phyloP scores from a whole-genome alignment of 2,888 invertebrate species.

The Bimastos eiseni region DNA sequence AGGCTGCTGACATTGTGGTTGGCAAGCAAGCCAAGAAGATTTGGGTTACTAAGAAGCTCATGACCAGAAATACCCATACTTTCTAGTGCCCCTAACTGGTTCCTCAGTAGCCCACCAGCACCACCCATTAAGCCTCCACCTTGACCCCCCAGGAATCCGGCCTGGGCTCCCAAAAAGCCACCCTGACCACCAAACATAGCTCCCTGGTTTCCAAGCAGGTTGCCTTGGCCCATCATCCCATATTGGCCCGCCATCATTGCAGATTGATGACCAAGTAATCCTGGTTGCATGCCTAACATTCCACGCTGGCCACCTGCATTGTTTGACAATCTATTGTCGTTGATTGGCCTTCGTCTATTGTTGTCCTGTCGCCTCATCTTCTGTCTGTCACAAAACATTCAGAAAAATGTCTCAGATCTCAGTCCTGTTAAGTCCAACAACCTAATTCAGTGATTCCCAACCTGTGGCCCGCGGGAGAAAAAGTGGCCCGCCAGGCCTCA shows the following conservation, averaged over 20 bases:
- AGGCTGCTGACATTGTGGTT: conserved; percentile 14
- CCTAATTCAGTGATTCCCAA: too few relatives aligned
- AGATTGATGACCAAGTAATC: background rate
- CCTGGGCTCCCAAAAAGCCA: background rate
- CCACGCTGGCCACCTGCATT: conserved; percentile 17
- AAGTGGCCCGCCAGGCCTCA: too few relatives aligned
- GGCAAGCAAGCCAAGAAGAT: conserved; percentile 2
- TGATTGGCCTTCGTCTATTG: conserved; percentile 9
- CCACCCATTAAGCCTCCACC: conserved; percentile 9
- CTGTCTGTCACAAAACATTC: background rate
- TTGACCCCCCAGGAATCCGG: background rate
- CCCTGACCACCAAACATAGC: conserved; percentile 1
- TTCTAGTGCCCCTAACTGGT: background rate
- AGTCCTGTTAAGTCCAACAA: background rate
- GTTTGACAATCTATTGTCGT: background rate
- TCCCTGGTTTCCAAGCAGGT: background rate
- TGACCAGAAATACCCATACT: background rate
- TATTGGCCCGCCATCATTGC: background rate
- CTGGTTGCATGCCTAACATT: background rate
- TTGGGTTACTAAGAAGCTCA: background rate
- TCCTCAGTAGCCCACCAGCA: background rate
- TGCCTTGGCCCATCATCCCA: conserved; percentile 19
- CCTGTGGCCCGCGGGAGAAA: too few relatives aligned
- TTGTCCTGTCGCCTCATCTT: conserved; percentile 16
- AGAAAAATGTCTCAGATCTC: background rate